These are phyloP conservation scores for Zaprionus camerounensis DNA, from an alignment of 1,140 invertebrate species.

Conservation along the genomic window DNA sequence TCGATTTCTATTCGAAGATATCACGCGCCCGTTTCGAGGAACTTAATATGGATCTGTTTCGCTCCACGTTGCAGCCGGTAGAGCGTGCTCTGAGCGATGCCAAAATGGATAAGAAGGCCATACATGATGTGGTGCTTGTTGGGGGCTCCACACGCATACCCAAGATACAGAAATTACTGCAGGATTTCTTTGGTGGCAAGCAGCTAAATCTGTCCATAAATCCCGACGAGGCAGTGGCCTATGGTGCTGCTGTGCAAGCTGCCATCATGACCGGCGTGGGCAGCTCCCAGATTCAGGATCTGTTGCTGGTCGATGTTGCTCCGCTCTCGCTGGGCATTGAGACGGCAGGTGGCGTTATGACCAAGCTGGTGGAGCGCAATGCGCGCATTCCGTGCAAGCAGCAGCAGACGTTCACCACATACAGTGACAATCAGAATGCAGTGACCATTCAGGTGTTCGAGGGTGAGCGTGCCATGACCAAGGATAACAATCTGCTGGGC, in stretches of 20 bases:
- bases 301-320: conserved; percentile 89
- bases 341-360: conserved; percentile 89
- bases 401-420: conserved; percentile 88
- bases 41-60: conserved; percentile 92
- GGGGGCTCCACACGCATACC: conserved; percentile 89
- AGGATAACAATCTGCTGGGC: conserved; percentile 92
- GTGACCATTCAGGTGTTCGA: conserved; percentile 91
- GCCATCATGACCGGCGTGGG: conserved; percentile 89
- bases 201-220: conserved; percentile 90
- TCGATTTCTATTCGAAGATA: conserved; percentile 94
- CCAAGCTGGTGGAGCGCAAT: conserved; percentile 88
- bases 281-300: conserved; percentile 90
- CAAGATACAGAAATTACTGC: conserved; percentile 88
- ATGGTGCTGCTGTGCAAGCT: conserved; percentile 91
- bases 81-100: conserved; percentile 91
- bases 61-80: conserved; percentile 89
- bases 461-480: conserved; percentile 91
- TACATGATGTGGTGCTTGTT: conserved; percentile 88
- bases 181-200: conserved; percentile 89
- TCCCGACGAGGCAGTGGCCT: conserved; percentile 92
- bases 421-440: conserved; percentile 89
- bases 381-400: conserved; percentile 89
- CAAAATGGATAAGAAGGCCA: conserved; percentile 89
- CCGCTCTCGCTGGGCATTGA: conserved; percentile 90
- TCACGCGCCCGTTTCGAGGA: conserved; percentile 94